Percentiles rank a stretch among this genome's conserved stretches.
Evolutionary conservation across 2,888 invertebrate genomes (phyloP).

Genomic region (Gymnocheta viridis): DNA sequence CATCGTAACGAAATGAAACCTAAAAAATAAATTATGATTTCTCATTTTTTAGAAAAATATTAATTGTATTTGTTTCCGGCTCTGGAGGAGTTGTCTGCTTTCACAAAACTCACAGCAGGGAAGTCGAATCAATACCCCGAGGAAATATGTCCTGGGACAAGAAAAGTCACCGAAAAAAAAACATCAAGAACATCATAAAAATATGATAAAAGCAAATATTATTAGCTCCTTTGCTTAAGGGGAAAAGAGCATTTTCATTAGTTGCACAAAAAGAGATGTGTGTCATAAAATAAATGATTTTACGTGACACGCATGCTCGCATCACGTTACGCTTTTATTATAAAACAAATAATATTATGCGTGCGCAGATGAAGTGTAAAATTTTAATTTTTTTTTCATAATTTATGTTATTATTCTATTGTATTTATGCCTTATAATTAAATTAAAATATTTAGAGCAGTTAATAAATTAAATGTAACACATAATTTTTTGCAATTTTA

Average conservation of each 20-base stretch:
- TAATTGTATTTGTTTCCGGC: no score
- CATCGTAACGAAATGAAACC: no score
- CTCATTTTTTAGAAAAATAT: no score
- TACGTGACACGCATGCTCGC: conserved; percentile 3
- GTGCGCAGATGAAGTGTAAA: background rate
- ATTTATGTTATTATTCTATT: conserved; percentile 15
- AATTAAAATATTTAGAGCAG: conserved; percentile 24
- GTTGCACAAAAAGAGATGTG: background rate
- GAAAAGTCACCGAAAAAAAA: no score
- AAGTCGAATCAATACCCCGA: no score
- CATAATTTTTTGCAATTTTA: conserved; percentile 14
- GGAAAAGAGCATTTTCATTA: background rate
- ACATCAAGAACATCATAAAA: background rate
- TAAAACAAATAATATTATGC: background rate
- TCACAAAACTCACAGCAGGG: no score
- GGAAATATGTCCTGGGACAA: no score
- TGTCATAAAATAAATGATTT: conserved; percentile 7
- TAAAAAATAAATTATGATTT: no score
- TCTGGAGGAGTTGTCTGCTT: no score
- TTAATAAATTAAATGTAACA: conserved; percentile 25
- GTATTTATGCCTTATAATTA: conserved; percentile 4
- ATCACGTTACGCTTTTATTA: conserved; percentile 14
- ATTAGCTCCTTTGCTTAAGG: conserved; percentile 35
- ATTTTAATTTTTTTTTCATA: background rate
- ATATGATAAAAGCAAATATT: no score